Percentiles rank a stretch among this genome's conserved stretches.
phyloP scores from a whole-genome alignment of 2,113 vertebrate genomes.

The Dipodomys spectabilis region DNA sequence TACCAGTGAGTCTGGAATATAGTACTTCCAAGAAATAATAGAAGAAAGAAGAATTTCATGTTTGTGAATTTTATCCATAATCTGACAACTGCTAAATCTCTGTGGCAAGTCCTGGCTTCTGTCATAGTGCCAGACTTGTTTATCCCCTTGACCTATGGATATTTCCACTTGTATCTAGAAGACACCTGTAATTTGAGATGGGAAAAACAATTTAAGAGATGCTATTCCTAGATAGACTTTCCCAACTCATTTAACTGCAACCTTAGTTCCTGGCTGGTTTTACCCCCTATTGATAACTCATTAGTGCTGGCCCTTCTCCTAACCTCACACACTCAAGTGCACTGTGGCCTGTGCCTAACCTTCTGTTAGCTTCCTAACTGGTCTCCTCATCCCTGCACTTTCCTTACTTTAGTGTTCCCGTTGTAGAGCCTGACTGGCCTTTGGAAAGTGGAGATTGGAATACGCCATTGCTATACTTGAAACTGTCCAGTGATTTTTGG shows the following conservation, averaged over 20 bases:
- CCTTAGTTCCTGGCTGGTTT: background rate
- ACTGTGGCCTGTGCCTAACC: background rate
- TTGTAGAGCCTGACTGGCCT: background rate
- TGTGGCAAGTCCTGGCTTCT: background rate
- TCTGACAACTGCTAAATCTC: background rate
- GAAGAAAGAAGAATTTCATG: background rate
- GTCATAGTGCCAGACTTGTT: background rate
- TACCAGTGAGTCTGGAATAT: background rate
- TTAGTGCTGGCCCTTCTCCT: background rate
- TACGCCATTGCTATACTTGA: conserved; percentile 18
- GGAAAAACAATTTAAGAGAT: conserved; percentile 14
- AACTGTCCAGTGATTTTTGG: background rate
- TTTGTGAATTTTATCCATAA: background rate
- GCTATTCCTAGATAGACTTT: background rate
- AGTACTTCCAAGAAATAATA: background rate
- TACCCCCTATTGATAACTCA: background rate
- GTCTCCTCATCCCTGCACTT: background rate
- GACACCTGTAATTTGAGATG: background rate
- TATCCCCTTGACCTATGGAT: background rate
- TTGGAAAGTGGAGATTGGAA: background rate
- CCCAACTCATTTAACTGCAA: background rate
- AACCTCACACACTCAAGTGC: background rate
- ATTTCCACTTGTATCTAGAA: conserved; percentile 1
- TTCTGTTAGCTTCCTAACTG: background rate
- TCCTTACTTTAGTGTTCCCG: background rate